phyloP scores from a whole-genome alignment of 2,797 vertebrate genomes.

The Gouania willdenowi region DNA sequence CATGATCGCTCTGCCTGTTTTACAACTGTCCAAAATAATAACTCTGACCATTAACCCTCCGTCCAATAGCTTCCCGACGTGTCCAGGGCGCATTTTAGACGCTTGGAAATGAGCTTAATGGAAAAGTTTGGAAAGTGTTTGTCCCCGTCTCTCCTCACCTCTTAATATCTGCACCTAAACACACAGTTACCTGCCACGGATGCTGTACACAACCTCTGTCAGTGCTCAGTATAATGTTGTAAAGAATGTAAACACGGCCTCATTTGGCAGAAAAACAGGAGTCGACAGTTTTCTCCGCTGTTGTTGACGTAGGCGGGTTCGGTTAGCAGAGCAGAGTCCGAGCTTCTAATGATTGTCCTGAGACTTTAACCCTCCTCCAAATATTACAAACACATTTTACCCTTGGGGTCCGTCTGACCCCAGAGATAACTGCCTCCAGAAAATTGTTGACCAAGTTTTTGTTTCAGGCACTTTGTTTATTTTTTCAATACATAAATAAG shows the following conservation, averaged over 20 bases:
- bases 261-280: slow-evolving; percentile 28
- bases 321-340: slow-evolving; percentile 37
- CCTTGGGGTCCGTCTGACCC: no score
- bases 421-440: no score
- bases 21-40: slow-evolving; percentile 12
- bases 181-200: slow-evolving; percentile 19
- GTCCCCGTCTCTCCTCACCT: slow-evolving; percentile 51
- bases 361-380: no score
- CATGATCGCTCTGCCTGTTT: slow-evolving; percentile 4
- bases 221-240: slow-evolving; percentile 9
- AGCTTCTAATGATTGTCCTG: slow-evolving; percentile 55
- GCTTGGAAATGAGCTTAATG: no score
- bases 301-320: slow-evolving; percentile 54
- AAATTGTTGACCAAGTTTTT: no score
- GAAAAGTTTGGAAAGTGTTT: no score
- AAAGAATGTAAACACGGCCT: slow-evolving; percentile 37
- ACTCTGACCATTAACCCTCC: no score
- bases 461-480: no score
- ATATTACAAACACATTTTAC: no score
- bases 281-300: slow-evolving; percentile 24
- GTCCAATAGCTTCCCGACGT: no score
- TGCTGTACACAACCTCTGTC: slow-evolving; percentile 23
- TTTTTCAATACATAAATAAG: no score
- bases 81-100: no score
- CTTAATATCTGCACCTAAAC: slow-evolving; percentile 12